These are phyloP conservation scores for Micrasema longulum DNA, from an alignment of 1,140 invertebrate species.

Conservation along the genomic window DNA sequence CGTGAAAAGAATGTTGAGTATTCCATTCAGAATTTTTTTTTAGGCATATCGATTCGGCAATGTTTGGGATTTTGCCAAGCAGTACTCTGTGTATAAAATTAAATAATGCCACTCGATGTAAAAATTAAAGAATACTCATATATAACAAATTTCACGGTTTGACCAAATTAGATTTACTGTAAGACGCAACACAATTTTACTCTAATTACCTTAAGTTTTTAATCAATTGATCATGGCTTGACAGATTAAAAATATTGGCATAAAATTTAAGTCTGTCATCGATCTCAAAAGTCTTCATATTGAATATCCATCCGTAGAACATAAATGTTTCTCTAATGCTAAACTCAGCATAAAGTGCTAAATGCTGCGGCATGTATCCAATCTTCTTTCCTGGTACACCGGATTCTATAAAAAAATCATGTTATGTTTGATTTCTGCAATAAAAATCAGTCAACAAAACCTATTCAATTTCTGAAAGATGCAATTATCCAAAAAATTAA, in stretches of 20 bases:
- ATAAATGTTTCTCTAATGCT: slow-evolving; percentile 84
- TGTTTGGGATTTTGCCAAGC: no score
- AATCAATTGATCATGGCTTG: slow-evolving; percentile 75
- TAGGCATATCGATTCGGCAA: no score
- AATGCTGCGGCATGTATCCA: slow-evolving; percentile 77
- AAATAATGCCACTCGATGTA: no score
- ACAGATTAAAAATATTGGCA: slow-evolving; percentile 79
- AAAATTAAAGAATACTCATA: no score
- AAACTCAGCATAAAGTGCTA: slow-evolving; percentile 85
- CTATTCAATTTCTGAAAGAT: background rate
- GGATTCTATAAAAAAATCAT: slow-evolving; percentile 1
- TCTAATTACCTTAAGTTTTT: slow-evolving; percentile 85
- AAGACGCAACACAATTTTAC: no score
- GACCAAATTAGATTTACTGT: no score
- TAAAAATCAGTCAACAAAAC: no score
- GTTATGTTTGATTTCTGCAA: no score
- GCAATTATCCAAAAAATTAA: background rate
- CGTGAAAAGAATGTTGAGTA: no score
- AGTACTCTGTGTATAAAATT: no score
- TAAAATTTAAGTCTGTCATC: slow-evolving; percentile 78
- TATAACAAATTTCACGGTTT: no score
- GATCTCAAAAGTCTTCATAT: slow-evolving; percentile 76
- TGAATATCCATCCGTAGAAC: slow-evolving; percentile 86
- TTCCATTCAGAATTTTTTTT: no score
- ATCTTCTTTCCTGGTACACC: slow-evolving; percentile 65